Base-by-base conservation (phyloP, 1,140 invertebrate genomes). In the Limonius californicus region DNA sequence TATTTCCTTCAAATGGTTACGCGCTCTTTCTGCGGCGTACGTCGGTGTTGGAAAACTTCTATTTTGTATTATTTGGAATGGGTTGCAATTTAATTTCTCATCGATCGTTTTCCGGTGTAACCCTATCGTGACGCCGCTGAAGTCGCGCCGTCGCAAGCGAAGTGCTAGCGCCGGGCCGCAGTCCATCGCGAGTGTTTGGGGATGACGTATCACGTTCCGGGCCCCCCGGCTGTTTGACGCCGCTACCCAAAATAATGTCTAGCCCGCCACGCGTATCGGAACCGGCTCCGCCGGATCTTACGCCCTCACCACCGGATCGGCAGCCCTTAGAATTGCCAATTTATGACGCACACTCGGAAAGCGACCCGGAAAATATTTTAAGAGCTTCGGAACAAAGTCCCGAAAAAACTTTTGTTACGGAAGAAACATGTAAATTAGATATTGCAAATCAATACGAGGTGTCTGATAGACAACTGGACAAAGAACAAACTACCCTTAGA, bases 101-200 rank as follows among this genome's bases (percentile, higher is more conserved):
- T 50, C 54, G 54, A 27, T 35, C 54, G 21, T 20, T 35, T 35
- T 15, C 20, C 54, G 54, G 54, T 27, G 54, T 27, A 27, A 35
- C 54, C 54, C 56, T 43, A 19, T 27, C 18, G 32, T 43, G 56
- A 42, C 56, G 56, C 6, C 39, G 30, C 56, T 43, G 32, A 16
- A 18, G 56, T 21, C 56, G 56, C 56, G 56, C 18, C 56, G 56
- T 43, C 56, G 56, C 35, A 35, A 19, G 32, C 18, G 12, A 20
- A 11, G 12, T 16, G 7, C 21, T 15, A 55, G 54, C 56, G 15
- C 56, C 56, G 56, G 32, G 32, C 32, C 53, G 20, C 53, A 55
- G 53, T 55, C 9, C 15, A 27, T 27, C 53, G 53, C 21, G 21
- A 32, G 20, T 19, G n/a, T 55, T 55, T 55, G 53, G 53, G 18